These are phyloP conservation scores for Tribolium freemani DNA, from an alignment of 2,888 invertebrate genomes.

Conservation along the genomic window DNA sequence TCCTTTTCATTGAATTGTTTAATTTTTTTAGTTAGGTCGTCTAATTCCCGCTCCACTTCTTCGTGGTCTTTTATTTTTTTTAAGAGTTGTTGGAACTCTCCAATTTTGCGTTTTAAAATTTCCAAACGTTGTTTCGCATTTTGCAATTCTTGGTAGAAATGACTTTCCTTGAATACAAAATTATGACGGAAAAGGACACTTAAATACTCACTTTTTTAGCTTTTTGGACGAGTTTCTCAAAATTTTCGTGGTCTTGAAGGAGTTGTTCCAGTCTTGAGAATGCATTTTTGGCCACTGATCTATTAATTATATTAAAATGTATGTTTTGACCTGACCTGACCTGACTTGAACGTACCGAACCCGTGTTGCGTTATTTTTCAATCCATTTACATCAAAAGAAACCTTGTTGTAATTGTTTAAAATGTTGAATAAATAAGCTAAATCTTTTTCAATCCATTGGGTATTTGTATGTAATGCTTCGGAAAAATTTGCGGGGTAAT, in stretches of 20 bases:
- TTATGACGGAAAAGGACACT: too few species aligned
- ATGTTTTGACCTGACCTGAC: too few species aligned
- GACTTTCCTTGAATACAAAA: not conserved
- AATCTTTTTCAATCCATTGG: constrained; percentile 1
- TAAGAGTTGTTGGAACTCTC: not conserved
- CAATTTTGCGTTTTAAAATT: not conserved
- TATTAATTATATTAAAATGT: too few species aligned
- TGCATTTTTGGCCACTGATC: not conserved
- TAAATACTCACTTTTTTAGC: not conserved
- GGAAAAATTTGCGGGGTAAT: not conserved
- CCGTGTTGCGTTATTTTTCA: constrained; percentile 6
- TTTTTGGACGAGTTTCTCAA: not conserved
- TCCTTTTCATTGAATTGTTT: not conserved
- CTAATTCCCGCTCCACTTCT: not conserved
- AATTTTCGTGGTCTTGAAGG: not conserved
- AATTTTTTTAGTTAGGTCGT: not conserved
- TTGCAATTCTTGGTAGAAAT: not conserved
- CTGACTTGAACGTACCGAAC: not conserved
- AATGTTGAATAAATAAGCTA: not conserved
- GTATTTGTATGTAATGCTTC: not conserved
- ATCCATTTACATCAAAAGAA: not conserved
- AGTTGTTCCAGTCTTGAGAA: not conserved
- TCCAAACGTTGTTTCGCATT: not conserved
- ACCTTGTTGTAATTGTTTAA: constrained; percentile 2
- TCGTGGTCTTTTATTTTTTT: not conserved